Percentiles rank a stretch among this genome's conserved stretches.
phyloP scores from a whole-genome alignment of 2,113 vertebrate species.

The Perccottus glenii region DNA sequence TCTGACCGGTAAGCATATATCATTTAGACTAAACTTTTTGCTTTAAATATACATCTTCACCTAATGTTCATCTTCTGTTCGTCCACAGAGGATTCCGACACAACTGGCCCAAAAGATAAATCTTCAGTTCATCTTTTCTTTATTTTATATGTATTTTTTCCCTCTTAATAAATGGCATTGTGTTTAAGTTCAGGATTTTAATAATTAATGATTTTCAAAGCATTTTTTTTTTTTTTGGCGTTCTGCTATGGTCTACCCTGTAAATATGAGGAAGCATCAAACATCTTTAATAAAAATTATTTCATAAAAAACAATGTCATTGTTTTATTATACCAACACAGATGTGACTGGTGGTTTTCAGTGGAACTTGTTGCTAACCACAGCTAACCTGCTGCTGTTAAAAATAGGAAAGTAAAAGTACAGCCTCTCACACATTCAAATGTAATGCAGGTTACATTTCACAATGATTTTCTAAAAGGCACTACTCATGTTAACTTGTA shows the following conservation, averaged over 20 bases:
- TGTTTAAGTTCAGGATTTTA: constrained; percentile 25
- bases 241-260: constrained; percentile 27
- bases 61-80: constrained; percentile 10
- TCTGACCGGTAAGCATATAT: constrained; percentile 82
- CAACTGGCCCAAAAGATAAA: constrained; percentile 95
- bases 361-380: too few species aligned
- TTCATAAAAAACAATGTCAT: constrained; percentile 34
- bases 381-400: too few species aligned
- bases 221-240: constrained; percentile 25
- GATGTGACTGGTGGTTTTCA: neutral
- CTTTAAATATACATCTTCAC: constrained; percentile 11
- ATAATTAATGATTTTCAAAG: constrained; percentile 32
- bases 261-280: constrained; percentile 52
- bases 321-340: neutral
- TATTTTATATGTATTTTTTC: constrained; percentile 6
- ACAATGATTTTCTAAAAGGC: too few species aligned
- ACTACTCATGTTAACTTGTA: too few species aligned
- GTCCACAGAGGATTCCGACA: constrained; percentile 85
- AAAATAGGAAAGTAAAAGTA: too few species aligned
- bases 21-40: neutral
- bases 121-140: constrained; percentile 7
- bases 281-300: constrained; percentile 59
- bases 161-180: neutral
- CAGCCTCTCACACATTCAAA: too few species aligned
- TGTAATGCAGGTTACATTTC: too few species aligned